Evolutionary conservation across 2,797 vertebrate genomes (phyloP), one percentile per base, ranked within the genome.

Genomic region (Sebastes itinus): DNA sequence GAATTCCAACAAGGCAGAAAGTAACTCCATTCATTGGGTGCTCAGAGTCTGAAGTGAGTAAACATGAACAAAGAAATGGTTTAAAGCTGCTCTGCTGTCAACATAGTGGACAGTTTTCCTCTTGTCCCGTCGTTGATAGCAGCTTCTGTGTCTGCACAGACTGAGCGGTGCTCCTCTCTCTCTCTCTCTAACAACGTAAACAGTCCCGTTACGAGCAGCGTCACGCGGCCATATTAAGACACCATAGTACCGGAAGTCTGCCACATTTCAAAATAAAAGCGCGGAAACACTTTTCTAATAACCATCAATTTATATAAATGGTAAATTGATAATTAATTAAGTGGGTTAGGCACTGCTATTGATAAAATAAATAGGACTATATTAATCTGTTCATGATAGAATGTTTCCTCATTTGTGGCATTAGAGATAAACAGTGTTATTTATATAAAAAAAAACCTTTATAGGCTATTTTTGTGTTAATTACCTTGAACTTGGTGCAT

Each of bases 1-100:
- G 97, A 91, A 97, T 97, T 93, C 97, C 97, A 96, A 98, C 97
- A 93, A 98, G 97, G 95, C 97, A 98, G 92, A 98, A 98, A 87
- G 97, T 95, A 95, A 98, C 97, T 96, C 97, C 97, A 98, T 98
- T 98, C 97, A 98, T 98, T 95, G 92, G 95, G 88, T 75, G 84
- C 56, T 69, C 85, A 55, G 76, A 63, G 60, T 64, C 52, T 75
- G 55, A 46, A 33, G 7, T 23, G 23, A 5, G 35, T 30, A 42
- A 32, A 33, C 30, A 4, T 23, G 65, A 56, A 76, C 18, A 32
- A 28, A 70, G 1, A 70, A 49, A 72, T 3, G 12, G 28, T n/a
- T 72, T 27, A 27, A 49, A 38, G 30, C 56, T 67, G 76, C 42
- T 78, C 56, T 32, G 30, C 72, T 70, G 42, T 63, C 62, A 75